A percentile compares a stretch with the other conserved stretches of the same genome.
Evolutionary conservation across 2,797 vertebrate genomes (phyloP).

Genomic region (Lindbergichthys nudifrons): DNA sequence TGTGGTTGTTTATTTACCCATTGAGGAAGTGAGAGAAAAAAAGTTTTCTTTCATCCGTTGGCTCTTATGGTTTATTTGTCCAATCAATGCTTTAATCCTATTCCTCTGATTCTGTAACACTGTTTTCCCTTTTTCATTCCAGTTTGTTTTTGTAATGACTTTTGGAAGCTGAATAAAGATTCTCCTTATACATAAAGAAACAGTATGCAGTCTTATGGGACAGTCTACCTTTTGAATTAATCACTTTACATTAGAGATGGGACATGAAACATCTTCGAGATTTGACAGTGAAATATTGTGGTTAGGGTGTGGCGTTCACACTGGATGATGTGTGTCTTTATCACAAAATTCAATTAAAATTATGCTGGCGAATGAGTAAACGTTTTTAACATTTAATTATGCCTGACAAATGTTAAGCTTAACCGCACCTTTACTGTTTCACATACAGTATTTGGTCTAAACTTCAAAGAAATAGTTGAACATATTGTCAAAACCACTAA

Average conservation of each 20-base stretch:
- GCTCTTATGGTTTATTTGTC: constrained; percentile 68
- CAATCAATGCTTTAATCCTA: constrained; percentile 60
- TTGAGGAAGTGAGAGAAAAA: constrained; percentile 66
- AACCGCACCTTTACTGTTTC: neutral
- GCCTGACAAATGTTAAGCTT: neutral
- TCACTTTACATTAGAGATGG: constrained; percentile 36
- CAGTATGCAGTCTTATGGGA: constrained; percentile 6
- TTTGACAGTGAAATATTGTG: constrained; percentile 16
- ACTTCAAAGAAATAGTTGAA: neutral
- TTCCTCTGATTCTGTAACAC: constrained; percentile 34
- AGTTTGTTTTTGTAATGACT: constrained; percentile 35
- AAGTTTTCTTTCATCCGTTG: constrained; percentile 61
- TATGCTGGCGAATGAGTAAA: constrained; percentile 11
- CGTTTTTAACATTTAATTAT: constrained; percentile 15
- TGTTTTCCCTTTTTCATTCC: constrained; percentile 42
- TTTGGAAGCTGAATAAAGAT: constrained; percentile 47
- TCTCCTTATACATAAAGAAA: constrained; percentile 23
- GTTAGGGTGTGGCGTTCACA: constrained; percentile 11
- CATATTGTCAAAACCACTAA: neutral
- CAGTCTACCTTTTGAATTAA: constrained; percentile 21
- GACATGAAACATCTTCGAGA: constrained; percentile 23
- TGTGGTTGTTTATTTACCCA: constrained; percentile 71
- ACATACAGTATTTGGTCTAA: neutral
- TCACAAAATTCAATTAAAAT: constrained; percentile 6
- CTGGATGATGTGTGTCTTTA: constrained; percentile 19